Percentiles rank a stretch among this genome's conserved stretches.
Evolutionary conservation across 1,140 invertebrate species (phyloP).

Genomic region (Vanessa tameamea): DNA sequence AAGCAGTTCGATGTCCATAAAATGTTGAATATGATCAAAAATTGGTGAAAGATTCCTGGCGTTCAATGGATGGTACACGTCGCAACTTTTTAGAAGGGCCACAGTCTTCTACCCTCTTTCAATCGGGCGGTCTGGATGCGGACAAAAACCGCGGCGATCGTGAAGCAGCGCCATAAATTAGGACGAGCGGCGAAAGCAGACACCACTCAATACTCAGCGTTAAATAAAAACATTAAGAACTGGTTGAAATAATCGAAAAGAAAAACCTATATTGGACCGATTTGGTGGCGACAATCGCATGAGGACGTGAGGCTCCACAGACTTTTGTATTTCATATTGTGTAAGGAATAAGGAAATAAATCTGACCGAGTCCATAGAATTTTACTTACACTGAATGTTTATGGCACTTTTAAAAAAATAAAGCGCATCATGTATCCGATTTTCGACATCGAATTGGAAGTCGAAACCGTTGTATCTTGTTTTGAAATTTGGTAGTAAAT

Average conservation of each 20-base stretch:
- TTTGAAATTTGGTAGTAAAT: constrained; percentile 23
- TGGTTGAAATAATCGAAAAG: constrained; percentile 70
- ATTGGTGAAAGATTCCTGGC: constrained; percentile 17
- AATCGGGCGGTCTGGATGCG: constrained; percentile 45
- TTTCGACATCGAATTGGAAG: constrained; percentile 20
- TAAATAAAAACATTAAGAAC: constrained; percentile 79
- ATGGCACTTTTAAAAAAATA: constrained; percentile 26
- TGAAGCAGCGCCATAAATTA: constrained; percentile 72
- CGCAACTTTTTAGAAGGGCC: constrained; percentile 17
- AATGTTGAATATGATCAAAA: constrained; percentile 29
- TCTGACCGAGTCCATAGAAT: constrained; percentile 28
- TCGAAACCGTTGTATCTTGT: constrained; percentile 22
- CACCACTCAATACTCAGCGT: constrained; percentile 70
- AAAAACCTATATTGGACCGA: constrained; percentile 70
- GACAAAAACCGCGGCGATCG: constrained; percentile 67
- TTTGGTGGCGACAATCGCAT: constrained; percentile 59
- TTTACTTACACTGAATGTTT: constrained; percentile 31
- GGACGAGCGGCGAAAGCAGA: constrained; percentile 64
- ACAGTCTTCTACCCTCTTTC: constrained; percentile 27
- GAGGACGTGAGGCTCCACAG: constrained; percentile 21
- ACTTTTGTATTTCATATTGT: constrained; percentile 37
- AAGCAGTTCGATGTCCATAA: constrained; percentile 31
- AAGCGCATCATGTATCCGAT: constrained; percentile 14
- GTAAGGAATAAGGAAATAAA: constrained; percentile 42
- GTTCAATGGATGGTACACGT: constrained; percentile 25